phyloP scores from a whole-genome alignment of 1,140 invertebrate genomes.

The Platyscapa corneri region DNA sequence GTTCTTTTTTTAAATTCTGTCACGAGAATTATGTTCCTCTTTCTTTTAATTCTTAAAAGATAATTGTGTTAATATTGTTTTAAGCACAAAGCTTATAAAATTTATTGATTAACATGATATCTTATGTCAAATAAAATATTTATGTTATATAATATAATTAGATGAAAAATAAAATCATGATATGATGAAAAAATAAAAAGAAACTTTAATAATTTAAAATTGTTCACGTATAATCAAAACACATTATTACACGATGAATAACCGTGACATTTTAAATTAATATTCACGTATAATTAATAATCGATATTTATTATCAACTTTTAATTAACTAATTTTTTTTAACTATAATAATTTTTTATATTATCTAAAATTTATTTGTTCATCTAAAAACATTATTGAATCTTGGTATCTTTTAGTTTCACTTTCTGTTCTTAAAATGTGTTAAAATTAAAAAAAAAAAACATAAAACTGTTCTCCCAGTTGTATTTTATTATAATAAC shows the following conservation, averaged over 20 bases:
- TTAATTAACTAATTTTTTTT: neutral
- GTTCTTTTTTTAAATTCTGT: conserved; percentile 12
- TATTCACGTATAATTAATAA: neutral
- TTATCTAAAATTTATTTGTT: neutral
- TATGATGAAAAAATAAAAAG: neutral
- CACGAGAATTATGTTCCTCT: neutral
- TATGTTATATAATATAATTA: too few species aligned
- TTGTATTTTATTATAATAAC: too few species aligned
- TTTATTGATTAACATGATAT: too few species aligned
- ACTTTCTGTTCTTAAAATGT: neutral
- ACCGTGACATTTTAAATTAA: too few species aligned
- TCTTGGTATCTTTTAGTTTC: neutral
- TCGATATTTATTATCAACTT: neutral
- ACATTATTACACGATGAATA: too few species aligned
- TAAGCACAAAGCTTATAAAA: too few species aligned
- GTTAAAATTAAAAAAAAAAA: too few species aligned
- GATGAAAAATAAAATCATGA: too few species aligned
- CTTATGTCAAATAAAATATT: too few species aligned
- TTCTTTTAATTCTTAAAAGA: neutral
- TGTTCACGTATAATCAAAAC: neutral
- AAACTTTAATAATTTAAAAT: neutral
- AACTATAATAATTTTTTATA: neutral
- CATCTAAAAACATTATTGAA: too few species aligned
- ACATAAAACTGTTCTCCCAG: too few species aligned
- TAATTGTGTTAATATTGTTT: too few species aligned